Evolutionary conservation across 2,888 invertebrate species (phyloP), one percentile per base, ranked within the genome.

Genomic region (Pedicia rivosa): DNA sequence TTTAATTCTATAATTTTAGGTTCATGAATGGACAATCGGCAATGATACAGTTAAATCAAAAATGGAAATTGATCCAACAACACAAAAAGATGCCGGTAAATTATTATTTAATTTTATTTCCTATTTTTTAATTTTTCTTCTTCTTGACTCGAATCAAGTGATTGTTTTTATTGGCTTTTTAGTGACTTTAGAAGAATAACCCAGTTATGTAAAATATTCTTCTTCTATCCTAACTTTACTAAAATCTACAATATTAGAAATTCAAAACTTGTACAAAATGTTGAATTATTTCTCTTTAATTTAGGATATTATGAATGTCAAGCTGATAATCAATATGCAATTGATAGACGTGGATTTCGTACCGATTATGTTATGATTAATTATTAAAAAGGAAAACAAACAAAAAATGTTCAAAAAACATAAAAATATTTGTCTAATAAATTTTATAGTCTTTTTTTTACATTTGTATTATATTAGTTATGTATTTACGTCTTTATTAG

Each of bases 21-120:
- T 88, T 22, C 88, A 88, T 60, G 88, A 88, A 61, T 86, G 87
- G 74, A 74, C 76, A 47, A 74, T 80, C 43, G 82, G 76, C 16
- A 68, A 72, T 4, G 81, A 86, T 51, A 75, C 73, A 44, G 79
- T 88, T 27, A 90, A 90, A 59, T 87, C 87, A 12, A 91, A 91
- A 67, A 70, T 91, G 56, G 91, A 91, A 65, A 91, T 91, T 36
- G 90, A 90, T 57, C 91, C 91, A 2, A 90, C 90, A 1, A 87
- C 90, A 5, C 90, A 91, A 66, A 90, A 88, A 87, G 90, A 91
- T 57, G 88, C 88, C 16, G 90, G 90, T 41, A 75, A 30, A 37
- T 28, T 27, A 4, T n/a, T 4, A 22, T 10, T 16, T 9, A 6
- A n/a, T 14, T 17, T 24, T 27, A 36, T 6, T 20, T 20, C 20